Percentiles rank a stretch among this genome's conserved stretches.
These are phyloP conservation scores for Dasypus novemcinctus DNA, from an alignment of 2,113 vertebrate species.

Conservation along the genomic window DNA sequence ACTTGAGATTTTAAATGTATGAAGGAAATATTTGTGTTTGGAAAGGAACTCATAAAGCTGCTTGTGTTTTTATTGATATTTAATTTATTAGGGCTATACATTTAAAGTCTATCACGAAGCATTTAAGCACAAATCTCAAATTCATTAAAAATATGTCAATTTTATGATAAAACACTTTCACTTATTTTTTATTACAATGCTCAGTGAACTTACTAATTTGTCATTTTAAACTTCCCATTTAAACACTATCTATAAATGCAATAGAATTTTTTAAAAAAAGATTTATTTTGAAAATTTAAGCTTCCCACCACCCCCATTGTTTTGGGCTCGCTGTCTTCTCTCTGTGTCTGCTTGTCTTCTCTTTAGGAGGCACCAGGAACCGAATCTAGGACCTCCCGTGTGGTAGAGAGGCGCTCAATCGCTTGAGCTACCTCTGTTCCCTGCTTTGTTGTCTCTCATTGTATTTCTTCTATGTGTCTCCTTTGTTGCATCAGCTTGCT, in stretches of 20 bases:
- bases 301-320: too few relatives aligned
- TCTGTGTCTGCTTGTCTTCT: too few relatives aligned
- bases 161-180: constrained; percentile 28
- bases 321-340: too few relatives aligned
- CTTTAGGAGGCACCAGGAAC: too few relatives aligned
- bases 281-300: too few relatives aligned
- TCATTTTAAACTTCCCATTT: constrained; percentile 24
- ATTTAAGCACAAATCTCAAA: constrained; percentile 56
- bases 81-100: constrained; percentile 19
- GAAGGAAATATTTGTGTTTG: not conserved
- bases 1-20: constrained; percentile 28
- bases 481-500: too few relatives aligned
- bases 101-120: constrained; percentile 10
- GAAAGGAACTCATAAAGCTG: constrained; percentile 20
- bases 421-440: too few relatives aligned
- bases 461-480: too few relatives aligned
- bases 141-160: constrained; percentile 38
- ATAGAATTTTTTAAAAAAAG: too few relatives aligned
- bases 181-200: constrained; percentile 29
- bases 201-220: constrained; percentile 20
- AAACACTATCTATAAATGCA: constrained; percentile 25
- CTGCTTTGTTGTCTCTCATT: too few relatives aligned
- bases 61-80: constrained; percentile 15
- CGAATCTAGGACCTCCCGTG: too few relatives aligned
- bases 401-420: too few relatives aligned